Evolutionary conservation across 2,888 invertebrate species (phyloP).

Genomic region (Pteria penguin): DNA sequence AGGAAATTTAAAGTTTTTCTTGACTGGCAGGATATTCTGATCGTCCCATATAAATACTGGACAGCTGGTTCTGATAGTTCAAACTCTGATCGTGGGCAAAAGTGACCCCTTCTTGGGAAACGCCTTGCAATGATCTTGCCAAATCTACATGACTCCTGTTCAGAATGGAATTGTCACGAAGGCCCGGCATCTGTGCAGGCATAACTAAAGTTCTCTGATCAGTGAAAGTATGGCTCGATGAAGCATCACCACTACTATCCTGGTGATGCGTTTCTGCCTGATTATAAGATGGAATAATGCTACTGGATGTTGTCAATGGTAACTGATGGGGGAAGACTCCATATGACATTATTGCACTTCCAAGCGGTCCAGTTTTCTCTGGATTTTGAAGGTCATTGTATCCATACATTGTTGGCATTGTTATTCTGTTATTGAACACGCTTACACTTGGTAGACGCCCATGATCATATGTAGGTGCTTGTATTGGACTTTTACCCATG

Average conservation of each 20-base stretch:
- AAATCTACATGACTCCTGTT: no score
- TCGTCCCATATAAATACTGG: neutral
- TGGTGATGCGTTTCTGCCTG: neutral
- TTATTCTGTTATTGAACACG: neutral
- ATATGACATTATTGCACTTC: neutral
- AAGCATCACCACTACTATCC: neutral
- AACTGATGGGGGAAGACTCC: neutral
- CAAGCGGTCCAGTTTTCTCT: neutral
- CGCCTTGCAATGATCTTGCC: neutral
- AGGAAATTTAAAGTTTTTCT: neutral
- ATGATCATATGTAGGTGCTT: neutral
- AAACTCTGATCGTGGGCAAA: neutral
- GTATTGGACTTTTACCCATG: neutral
- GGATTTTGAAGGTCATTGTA: neutral
- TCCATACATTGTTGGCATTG: neutral
- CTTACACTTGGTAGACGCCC: neutral
- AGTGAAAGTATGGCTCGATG: neutral
- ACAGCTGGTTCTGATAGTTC: neutral
- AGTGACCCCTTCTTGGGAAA: neutral
- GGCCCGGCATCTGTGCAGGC: neutral
- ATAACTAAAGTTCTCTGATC: neutral
- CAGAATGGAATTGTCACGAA: neutral
- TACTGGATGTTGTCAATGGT: neutral
- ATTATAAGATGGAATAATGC: neutral
- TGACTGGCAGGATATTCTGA: neutral